These are phyloP conservation scores for Trichosurus vulpecula DNA, from an alignment of 2,797 vertebrate genomes.

Conservation along the genomic window DNA sequence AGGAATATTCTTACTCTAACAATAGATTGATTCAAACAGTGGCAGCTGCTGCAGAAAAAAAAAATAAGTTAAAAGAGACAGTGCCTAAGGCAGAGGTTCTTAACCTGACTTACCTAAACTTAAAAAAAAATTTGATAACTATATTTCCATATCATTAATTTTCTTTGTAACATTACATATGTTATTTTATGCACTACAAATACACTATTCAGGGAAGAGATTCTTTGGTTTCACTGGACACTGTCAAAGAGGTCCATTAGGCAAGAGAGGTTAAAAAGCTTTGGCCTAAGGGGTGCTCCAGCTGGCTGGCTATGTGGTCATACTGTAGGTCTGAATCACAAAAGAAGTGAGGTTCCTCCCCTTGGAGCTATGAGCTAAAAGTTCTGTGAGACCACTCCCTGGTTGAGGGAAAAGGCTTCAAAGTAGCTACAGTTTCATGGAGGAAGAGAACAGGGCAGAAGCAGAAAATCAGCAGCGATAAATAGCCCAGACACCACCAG, in stretches of 20 bases:
- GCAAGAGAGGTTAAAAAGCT: background rate
- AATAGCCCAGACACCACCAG: background rate
- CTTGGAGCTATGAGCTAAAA: background rate
- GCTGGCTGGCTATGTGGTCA: background rate
- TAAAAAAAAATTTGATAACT: background rate
- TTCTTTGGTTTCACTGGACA: background rate
- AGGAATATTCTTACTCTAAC: background rate
- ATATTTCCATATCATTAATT: background rate
- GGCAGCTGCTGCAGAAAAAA: background rate
- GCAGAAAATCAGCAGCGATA: background rate
- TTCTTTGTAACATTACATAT: background rate
- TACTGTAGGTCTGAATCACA: background rate
- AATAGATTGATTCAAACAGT: background rate
- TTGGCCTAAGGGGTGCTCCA: background rate
- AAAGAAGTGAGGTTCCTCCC: background rate
- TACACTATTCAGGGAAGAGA: too few relatives aligned
- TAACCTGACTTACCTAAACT: background rate
- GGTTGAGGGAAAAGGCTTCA: background rate
- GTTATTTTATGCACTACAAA: background rate
- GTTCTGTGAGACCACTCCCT: background rate
- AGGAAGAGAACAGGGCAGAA: background rate
- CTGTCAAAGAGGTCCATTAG: background rate
- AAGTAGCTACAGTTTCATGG: background rate
- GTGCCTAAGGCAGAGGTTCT: background rate
- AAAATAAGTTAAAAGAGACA: background rate